These are phyloP conservation scores for Cyanistes caeruleus DNA, from an alignment of 2,113 vertebrate species.

Conservation along the genomic window DNA sequence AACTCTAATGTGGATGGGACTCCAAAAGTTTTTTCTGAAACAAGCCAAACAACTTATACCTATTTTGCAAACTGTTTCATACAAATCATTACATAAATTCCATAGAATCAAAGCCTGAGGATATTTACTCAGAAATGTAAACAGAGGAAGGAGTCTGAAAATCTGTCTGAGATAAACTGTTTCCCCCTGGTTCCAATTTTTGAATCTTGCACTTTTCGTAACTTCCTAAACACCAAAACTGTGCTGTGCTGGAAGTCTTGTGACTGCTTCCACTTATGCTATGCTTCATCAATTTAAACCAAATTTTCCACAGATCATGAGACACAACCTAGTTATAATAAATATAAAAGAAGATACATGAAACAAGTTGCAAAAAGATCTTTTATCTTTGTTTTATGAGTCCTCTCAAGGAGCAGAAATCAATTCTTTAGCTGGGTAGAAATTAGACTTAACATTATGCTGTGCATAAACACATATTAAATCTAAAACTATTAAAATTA, in stretches of 20 bases:
- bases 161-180: background rate
- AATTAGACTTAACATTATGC: background rate
- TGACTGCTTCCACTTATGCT: background rate
- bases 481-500: background rate
- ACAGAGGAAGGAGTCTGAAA: background rate
- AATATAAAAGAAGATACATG: background rate
- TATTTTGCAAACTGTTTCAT: background rate
- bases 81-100: background rate
- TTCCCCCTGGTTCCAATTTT: background rate
- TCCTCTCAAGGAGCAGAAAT: constrained; percentile 22
- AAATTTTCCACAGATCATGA: background rate
- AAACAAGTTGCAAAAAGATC: background rate
- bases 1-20: background rate
- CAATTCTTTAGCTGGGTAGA: constrained; percentile 33
- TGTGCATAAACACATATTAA: constrained; percentile 31
- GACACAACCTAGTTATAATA: background rate
- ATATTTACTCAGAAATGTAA: background rate
- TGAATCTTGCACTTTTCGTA: background rate
- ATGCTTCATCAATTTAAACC: background rate
- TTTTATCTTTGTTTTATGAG: constrained; percentile 30
- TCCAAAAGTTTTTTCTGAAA: background rate
- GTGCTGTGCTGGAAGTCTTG: background rate
- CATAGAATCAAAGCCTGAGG: background rate
- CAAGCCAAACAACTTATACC: background rate
- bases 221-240: background rate